These are phyloP conservation scores for Petrophora chlorosata DNA, from an alignment of 2,888 invertebrate species.

Conservation along the genomic window DNA sequence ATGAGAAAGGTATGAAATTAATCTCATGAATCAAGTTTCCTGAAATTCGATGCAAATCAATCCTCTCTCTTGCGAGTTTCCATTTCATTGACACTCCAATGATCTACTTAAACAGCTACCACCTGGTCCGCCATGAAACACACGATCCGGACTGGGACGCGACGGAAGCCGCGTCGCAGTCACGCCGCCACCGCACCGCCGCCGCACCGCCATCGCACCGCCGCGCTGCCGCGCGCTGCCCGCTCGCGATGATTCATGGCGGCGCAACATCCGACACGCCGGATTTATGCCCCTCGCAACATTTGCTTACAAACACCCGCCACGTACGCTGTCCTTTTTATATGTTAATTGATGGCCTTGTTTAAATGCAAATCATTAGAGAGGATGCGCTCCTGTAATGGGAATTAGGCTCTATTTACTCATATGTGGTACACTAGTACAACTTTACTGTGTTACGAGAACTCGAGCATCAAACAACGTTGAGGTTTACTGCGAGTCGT, in stretches of 20 bases:
- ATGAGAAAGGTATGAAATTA: too few species aligned
- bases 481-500: background rate
- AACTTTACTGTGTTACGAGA: slow-evolving; percentile 12
- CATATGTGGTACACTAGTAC: slow-evolving; percentile 8
- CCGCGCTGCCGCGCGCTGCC: slow-evolving; percentile 9
- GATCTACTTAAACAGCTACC: too few species aligned
- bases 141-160: background rate
- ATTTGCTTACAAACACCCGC: slow-evolving; percentile 34
- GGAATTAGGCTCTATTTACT: slow-evolving; percentile 15
- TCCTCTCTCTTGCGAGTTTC: too few species aligned
- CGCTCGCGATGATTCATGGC: slow-evolving; percentile 34
- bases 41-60: too few species aligned
- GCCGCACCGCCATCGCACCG: slow-evolving; percentile 11
- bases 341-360: slow-evolving; percentile 40
- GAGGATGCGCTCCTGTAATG: slow-evolving; percentile 20
- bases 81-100: too few species aligned
- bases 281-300: slow-evolving; percentile 44
- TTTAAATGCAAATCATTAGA: slow-evolving; percentile 38
- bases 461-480: too few species aligned
- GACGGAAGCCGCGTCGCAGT: slow-evolving; percentile 7
- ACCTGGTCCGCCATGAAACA: background rate
- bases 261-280: slow-evolving; percentile 39
- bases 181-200: slow-evolving; percentile 11
- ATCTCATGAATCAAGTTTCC: too few species aligned
- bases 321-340: slow-evolving; percentile 37